Percentiles rank a stretch among this genome's conserved stretches.
phyloP scores from a whole-genome alignment of 2,797 vertebrate genomes.

The Carcharodon carcharias region DNA sequence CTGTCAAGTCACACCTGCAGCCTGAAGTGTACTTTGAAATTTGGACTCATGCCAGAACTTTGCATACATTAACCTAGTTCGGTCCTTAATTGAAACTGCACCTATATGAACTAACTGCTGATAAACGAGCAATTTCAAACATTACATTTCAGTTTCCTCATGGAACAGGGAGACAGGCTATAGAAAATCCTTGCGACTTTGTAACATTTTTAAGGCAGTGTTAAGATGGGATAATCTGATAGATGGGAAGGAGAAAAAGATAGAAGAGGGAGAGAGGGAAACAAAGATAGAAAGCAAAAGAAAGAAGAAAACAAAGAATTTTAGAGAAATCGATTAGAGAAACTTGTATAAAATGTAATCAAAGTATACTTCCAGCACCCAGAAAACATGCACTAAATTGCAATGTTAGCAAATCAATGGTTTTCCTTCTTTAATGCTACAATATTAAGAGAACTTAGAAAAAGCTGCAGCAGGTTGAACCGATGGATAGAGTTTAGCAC shows the following conservation, averaged over 20 bases:
- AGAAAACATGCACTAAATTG: background rate
- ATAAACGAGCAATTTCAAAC: background rate
- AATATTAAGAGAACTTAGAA: background rate
- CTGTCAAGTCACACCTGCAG: slow-evolving; percentile 31
- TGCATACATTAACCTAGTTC: background rate
- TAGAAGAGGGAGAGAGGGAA: background rate
- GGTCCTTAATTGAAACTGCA: slow-evolving; percentile 23
- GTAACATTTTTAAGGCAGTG: background rate
- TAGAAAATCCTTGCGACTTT: background rate
- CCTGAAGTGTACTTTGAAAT: slow-evolving; percentile 21
- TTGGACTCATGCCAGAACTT: background rate
- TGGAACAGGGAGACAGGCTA: too few species aligned
- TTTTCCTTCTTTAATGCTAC: background rate
- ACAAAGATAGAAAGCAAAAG: background rate
- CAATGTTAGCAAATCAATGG: background rate
- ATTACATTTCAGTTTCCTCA: background rate
- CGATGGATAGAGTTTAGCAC: background rate
- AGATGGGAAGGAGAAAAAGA: background rate
- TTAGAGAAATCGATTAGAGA: background rate
- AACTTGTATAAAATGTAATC: background rate
- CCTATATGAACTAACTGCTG: background rate
- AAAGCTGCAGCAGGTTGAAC: background rate
- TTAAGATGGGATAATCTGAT: background rate
- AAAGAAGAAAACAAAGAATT: background rate
- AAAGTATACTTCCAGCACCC: background rate